These are phyloP conservation scores for Leuciscus waleckii DNA, from an alignment of 2,797 vertebrate species.

Conservation along the genomic window DNA sequence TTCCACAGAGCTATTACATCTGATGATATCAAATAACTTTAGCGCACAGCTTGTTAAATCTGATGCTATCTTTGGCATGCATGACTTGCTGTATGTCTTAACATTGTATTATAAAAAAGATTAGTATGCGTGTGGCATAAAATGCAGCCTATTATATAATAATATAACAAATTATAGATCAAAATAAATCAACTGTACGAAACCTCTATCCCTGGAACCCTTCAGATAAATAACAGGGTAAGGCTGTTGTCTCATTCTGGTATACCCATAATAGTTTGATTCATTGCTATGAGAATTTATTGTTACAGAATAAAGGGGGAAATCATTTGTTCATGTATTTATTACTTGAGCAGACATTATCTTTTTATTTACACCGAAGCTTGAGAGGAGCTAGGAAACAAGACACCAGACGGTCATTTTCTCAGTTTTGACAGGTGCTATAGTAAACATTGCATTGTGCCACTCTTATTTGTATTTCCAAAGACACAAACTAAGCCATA, in stretches of 20 bases:
- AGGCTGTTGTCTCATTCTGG: conserved; percentile 18
- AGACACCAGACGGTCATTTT: conserved; percentile 24
- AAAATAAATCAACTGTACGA: neutral
- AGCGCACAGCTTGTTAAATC: neutral
- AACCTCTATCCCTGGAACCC: neutral
- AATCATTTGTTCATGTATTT: neutral
- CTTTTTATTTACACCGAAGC: conserved; percentile 22
- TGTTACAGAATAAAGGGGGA: conserved; percentile 17
- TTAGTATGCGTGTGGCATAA: conserved; percentile 6
- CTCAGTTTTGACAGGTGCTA: conserved; percentile 30
- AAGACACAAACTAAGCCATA: neutral
- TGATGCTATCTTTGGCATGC: neutral
- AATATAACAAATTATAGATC: neutral
- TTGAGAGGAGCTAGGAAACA: conserved; percentile 25
- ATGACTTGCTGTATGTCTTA: conserved; percentile 7
- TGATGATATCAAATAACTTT: neutral
- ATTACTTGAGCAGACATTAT: neutral
- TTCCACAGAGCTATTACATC: neutral
- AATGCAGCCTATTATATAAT: too few species aligned
- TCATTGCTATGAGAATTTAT: conserved; percentile 38
- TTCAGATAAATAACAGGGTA: conserved; percentile 7
- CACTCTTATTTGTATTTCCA: conserved; percentile 1
- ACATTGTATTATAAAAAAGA: neutral
- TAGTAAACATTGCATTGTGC: conserved; percentile 30
- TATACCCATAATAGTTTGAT: conserved; percentile 12